Evolutionary conservation across 1,140 invertebrate species (phyloP), one percentile per base, ranked within the genome.

Genomic region (Antheraea pernyi): DNA sequence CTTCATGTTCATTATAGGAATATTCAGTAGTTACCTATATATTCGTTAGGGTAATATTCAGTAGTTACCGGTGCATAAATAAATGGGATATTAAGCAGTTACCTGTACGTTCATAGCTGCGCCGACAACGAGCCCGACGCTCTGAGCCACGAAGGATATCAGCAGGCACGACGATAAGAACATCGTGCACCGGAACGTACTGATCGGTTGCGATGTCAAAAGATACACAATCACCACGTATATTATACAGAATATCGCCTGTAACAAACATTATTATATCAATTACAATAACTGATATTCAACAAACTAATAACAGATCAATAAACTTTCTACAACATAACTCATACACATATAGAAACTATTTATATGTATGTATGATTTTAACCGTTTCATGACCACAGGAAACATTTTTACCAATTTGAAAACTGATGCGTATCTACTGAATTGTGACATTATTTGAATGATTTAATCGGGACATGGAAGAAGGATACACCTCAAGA

Each of bases 161-260:
- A 99, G 93, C 61, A 98, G 94, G 81, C 97, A 98, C 10, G 98
- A 96, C 0, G 94, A 94, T 65, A 99, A 92, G 92, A 99, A 99
- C 95, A 99, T 98, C 22, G 95, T 93, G 91, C 97, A 99, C 39
- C 98, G 94, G 79, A 94, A 94, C 42, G 95, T 87, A 79, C 98
- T 98, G 68, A 95, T 93, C 0, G 98, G 98, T 90, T 99, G 98
- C 60, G 97, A 97, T 39, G 98, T 99, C 95, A 99, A 95, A 86
- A 97, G 97, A 90, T 99, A 99, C 0, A 99, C 98, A 69, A 99
- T 98, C 67, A 96, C 95, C 36, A 98, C 96, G 92, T 99, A 99
- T 36, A 99, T 94, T 8, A 98, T 90, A 75, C 98, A 99, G 81
- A 87, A 87, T 73, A 89, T 86, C 42, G 86, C 85, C 86, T 89